Base-by-base conservation (phyloP, 2,113 vertebrate species). In the Oryzias celebensis region DNA sequence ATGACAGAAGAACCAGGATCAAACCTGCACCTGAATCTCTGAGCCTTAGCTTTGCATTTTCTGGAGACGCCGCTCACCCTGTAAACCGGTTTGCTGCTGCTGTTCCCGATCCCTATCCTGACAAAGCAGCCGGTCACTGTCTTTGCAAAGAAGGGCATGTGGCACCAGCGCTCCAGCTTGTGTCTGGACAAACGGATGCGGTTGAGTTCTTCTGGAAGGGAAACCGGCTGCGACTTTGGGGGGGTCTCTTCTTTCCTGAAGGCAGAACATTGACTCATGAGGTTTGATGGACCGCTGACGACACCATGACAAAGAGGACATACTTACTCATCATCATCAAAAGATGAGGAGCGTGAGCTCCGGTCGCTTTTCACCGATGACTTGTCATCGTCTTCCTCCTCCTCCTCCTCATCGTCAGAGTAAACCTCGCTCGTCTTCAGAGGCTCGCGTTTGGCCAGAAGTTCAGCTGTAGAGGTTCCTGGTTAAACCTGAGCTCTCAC, bases 101-200 rank as follows among this genome's bases (percentile, higher is more conserved):
- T 96, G 91, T 99, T 99, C 59, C 97, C 97, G 14, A 99, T 99
- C 63, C 97, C 97, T 69, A 99, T 98, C 31, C 97, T 91, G 28
- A 99, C 97, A 65, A 98, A 99, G 89, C 97, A 99, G 52, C 97
- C 97, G 0, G 95, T 97, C 58, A 97, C 97, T 0, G 97, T 99
- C 88, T 97, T 98, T 42, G 96, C 93, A 58, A 99, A 99, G 86
- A 99, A 99, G 44, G 97, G 97, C 97, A 99, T 99, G 77, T 99
- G 97, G 89, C 97, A 99, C 97, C 97, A 99, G 47, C 96, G 97
- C 41, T 99, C 97, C 77, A 99, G 85, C 80, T 99, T 99, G 87
- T 99, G 95, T 62, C 97, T 92, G 0, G 97, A 99, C 77, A 99
- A 90, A 1, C 97, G 94, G n/a, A 99, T 89, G 52, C 95, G 84